Conservation (phyloP, 2,888 invertebrate species). For the Tachina fera region DNA sequence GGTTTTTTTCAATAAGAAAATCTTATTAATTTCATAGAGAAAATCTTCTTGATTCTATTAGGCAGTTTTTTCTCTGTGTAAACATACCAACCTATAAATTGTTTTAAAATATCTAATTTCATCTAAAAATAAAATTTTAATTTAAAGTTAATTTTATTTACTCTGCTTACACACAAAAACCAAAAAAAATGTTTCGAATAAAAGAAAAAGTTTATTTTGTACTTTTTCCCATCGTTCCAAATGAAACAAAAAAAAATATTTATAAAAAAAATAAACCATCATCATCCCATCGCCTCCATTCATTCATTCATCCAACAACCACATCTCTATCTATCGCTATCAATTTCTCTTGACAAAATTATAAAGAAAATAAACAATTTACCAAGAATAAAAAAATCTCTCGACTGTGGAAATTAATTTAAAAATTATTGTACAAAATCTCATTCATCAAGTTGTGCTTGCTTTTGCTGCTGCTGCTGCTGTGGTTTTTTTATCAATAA, state of each 20-base stretch:
- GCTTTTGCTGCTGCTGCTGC: background rate
- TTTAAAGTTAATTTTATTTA: background rate
- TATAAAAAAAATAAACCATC: slow-evolving; percentile 37
- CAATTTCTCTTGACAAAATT: slow-evolving; percentile 59
- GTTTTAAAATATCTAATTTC: background rate
- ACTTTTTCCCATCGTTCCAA: slow-evolving; percentile 2
- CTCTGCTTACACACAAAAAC: background rate
- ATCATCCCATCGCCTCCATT: background rate
- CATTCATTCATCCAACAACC: slow-evolving; percentile 33
- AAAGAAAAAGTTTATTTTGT: background rate
- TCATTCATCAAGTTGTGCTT: background rate
- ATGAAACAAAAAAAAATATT: slow-evolving; percentile 6
- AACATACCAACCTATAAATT: slow-evolving; percentile 7
- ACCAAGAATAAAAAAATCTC: slow-evolving; percentile 10
- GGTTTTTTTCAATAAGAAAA: no score
- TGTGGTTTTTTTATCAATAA: slow-evolving; percentile 53
- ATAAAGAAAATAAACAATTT: slow-evolving; percentile 50
- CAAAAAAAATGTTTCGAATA: slow-evolving; percentile 13
- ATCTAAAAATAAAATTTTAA: background rate
- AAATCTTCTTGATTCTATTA: no score
- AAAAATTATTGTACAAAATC: slow-evolving; percentile 1
- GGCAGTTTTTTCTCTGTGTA: no score
- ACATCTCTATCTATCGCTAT: slow-evolving; percentile 47
- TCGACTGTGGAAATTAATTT: slow-evolving; percentile 24
- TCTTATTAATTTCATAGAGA: no score